These are phyloP conservation scores for Phyllopteryx taeniolatus DNA, from an alignment of 2,113 vertebrate species.

Conservation along the genomic window DNA sequence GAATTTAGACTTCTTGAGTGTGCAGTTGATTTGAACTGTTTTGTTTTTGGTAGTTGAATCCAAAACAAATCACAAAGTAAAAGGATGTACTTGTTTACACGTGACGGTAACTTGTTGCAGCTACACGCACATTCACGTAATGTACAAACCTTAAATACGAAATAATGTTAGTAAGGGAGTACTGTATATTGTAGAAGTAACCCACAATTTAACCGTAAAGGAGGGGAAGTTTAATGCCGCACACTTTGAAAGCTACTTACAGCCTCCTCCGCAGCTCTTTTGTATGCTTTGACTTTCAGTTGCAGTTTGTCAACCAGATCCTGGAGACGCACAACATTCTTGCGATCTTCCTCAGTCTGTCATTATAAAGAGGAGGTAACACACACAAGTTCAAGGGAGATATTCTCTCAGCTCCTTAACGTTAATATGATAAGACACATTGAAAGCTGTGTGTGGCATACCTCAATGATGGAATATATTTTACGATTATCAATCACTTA, in stretches of 20 bases:
- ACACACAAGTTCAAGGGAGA: background rate
- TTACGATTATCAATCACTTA: background rate
- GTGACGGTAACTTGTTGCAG: no score
- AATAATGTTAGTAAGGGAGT: no score
- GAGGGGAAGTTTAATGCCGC: background rate
- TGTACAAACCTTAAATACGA: no score
- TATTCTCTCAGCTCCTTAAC: background rate
- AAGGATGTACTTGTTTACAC: background rate
- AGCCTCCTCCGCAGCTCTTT: constrained; percentile 75
- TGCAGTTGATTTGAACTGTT: background rate
- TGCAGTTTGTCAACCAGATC: constrained; percentile 79
- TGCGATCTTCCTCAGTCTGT: constrained; percentile 77
- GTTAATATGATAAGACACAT: background rate
- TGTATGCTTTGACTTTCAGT: constrained; percentile 79
- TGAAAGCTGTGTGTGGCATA: background rate
- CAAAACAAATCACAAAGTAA: background rate
- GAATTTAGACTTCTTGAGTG: background rate
- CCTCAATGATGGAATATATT: background rate
- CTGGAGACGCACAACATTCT: constrained; percentile 79
- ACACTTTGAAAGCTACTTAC: constrained; percentile 43
- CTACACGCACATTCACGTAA: no score
- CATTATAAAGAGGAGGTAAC: background rate
- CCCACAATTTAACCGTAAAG: background rate
- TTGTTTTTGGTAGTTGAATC: background rate
- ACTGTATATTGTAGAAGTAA: no score